These are phyloP conservation scores for Danio kyathit DNA, from an alignment of 2,797 vertebrate species.

Conservation along the genomic window DNA sequence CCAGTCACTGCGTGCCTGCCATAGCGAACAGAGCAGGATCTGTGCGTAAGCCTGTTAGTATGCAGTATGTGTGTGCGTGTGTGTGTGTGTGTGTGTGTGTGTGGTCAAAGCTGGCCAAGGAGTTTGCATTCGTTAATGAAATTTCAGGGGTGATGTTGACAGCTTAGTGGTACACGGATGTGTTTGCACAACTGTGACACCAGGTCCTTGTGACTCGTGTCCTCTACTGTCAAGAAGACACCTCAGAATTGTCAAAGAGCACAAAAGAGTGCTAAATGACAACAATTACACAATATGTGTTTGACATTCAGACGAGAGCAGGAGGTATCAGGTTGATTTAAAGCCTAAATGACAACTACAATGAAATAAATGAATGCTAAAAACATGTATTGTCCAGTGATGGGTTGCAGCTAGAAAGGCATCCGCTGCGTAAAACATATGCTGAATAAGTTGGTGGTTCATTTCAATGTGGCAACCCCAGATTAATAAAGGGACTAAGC, in stretches of 20 bases:
- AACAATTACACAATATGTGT: neutral
- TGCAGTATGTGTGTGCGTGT: neutral
- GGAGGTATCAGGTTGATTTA: neutral
- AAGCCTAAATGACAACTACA: neutral
- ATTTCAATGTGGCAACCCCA: too few species aligned
- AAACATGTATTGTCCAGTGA: too few species aligned
- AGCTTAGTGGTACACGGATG: slow-evolving; percentile 17
- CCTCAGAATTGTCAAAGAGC: neutral
- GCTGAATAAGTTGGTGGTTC: too few species aligned
- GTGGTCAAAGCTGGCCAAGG: slow-evolving; percentile 8
- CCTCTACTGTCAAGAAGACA: slow-evolving; percentile 1
- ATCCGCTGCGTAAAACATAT: too few species aligned
- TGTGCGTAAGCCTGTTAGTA: slow-evolving; percentile 33
- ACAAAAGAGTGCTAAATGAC: neutral
- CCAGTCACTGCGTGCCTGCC: slow-evolving; percentile 25
- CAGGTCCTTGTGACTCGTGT: neutral
- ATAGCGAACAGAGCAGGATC: slow-evolving; percentile 16
- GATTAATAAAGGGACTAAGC: too few species aligned
- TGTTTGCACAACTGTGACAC: slow-evolving; percentile 26
- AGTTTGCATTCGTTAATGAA: slow-evolving; percentile 41
- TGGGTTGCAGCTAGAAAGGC: too few species aligned
- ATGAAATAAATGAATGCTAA: neutral
- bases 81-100: slow-evolving; percentile 13
- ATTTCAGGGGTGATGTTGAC: slow-evolving; percentile 40
- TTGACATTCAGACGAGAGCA: neutral